phyloP scores from a whole-genome alignment of 1,140 invertebrate species.

The Drosophila watanabei region DNA sequence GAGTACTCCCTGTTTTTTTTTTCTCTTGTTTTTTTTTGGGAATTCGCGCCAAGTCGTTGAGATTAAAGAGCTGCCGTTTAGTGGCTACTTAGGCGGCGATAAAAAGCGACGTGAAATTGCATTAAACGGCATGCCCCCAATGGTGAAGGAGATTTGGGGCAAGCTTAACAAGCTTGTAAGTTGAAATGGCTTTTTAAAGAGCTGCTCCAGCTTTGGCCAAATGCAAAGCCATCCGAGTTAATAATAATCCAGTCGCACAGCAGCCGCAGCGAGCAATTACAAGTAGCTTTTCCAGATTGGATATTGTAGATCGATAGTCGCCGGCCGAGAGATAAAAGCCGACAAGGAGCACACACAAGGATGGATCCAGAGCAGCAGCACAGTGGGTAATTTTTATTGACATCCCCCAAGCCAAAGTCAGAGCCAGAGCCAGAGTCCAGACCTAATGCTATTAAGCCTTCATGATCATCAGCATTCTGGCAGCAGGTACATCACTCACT shows the following conservation, averaged over 20 bases:
- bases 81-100: conserved; percentile 81
- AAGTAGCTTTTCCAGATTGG: conserved; percentile 71
- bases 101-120: conserved; percentile 81
- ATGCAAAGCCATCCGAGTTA: conserved; percentile 50
- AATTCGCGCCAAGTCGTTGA: conserved; percentile 70
- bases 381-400: conserved; percentile 71
- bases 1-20: conserved; percentile 3
- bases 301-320: conserved; percentile 65
- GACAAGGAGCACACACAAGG: conserved; percentile 11
- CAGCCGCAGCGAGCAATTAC: conserved; percentile 63
- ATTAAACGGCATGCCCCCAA: conserved; percentile 66
- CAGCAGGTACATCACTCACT: conserved; percentile 77
- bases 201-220: conserved; percentile 45
- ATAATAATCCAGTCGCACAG: conserved; percentile 67
- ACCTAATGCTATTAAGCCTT: conserved; percentile 74
- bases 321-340: conserved; percentile 40
- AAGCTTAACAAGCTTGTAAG: conserved; percentile 84
- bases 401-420: conserved; percentile 42
- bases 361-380: not conserved
- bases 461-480: conserved; percentile 70
- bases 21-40: conserved; percentile 11
- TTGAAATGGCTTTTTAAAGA: conserved; percentile 81
- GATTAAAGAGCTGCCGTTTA: conserved; percentile 84
- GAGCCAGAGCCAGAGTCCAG: not conserved
- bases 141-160: conserved; percentile 68